These are phyloP conservation scores for Lochmaea crataegi DNA, from an alignment of 2,888 invertebrate species.

Conservation along the genomic window DNA sequence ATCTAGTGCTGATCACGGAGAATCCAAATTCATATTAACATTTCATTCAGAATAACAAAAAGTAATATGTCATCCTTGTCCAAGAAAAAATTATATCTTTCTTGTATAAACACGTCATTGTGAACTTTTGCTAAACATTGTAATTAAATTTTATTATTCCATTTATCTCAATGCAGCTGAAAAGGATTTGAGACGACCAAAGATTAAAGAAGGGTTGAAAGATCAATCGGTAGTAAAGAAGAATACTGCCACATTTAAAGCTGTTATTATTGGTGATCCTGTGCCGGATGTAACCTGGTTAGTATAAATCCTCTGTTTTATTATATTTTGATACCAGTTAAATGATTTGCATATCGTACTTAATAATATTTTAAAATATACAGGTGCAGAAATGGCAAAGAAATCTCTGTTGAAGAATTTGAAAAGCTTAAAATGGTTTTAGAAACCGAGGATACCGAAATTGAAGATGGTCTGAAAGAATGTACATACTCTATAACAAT, in stretches of 20 bases:
- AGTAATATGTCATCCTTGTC: too few species aligned
- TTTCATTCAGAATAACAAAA: too few species aligned
- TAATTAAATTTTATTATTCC: not conserved
- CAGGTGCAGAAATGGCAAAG: constrained; percentile 78
- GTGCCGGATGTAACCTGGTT: constrained; percentile 88
- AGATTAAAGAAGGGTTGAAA: constrained; percentile 75
- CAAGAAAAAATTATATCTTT: too few species aligned
- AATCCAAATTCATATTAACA: too few species aligned
- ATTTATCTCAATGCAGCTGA: constrained; percentile 69
- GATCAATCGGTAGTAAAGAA: constrained; percentile 79
- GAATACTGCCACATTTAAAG: constrained; percentile 74
- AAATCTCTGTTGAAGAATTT: constrained; percentile 73
- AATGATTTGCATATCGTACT: not conserved
- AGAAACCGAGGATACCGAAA: constrained; percentile 73
- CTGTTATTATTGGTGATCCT: constrained; percentile 89
- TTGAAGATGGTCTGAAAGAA: constrained; percentile 82
- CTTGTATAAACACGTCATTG: not conserved
- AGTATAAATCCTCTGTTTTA: not conserved
- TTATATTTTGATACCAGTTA: too few species aligned
- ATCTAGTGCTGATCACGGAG: too few species aligned
- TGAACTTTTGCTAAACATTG: not conserved
- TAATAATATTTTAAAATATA: constrained; percentile 29
- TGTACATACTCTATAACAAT: constrained; percentile 84
- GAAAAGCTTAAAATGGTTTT: constrained; percentile 68
- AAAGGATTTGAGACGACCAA: constrained; percentile 82